Base-by-base conservation (phyloP, 2,797 vertebrate genomes). In the Tenualosa ilisha region DNA sequence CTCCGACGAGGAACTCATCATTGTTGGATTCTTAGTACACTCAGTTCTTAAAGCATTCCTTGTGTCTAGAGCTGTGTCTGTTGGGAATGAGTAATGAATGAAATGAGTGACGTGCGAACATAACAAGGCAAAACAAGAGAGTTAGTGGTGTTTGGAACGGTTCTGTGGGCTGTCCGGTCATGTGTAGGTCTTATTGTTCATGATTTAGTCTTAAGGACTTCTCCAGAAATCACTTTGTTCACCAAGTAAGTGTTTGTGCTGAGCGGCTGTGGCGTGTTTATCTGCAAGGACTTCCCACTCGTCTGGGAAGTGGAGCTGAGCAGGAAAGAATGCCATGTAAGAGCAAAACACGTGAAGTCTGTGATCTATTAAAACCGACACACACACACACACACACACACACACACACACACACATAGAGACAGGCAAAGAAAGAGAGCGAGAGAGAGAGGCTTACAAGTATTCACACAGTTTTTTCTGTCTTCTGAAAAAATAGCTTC, bases 301-400 rank as follows among this genome's bases (percentile, higher is more conserved):
- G 59, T 84, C 75, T 85, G 81, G 81, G 83, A 83, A 87, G 59
- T 85, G 59, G 53, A 24, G 31, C 9, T 81, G 56, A 81, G 17
- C 50, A 15, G 83, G 51, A 79, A 61, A 86, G 81, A 86, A 82
- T 85, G 85, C 82, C 46, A 84, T 86, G 84, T 83, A 87, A 86
- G 82, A 84, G 53, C 46, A 31, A 49, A 81, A 86, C 86, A 86
- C 84, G 85, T 82, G 81, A 81, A 63, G 82, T 86, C 88, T 89
- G 86, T 83, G 87, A 88, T 46, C 84, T 65, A 82, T 88, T 89
- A 86, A 86, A 85, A 87, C 82, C 85, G 50, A 75, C 49, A 24
- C 2, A 11, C 81, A 53, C 49, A 53, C 8, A 82, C n/a, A 82
- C 81, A 82, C 50, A 82, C 81, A 82, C 2, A 54, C 81, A 82